A percentile compares a stretch with the other conserved stretches of the same genome.
phyloP scores from a whole-genome alignment of 92 coral and sea anemone species.

The Phenganax subtilis region DNA sequence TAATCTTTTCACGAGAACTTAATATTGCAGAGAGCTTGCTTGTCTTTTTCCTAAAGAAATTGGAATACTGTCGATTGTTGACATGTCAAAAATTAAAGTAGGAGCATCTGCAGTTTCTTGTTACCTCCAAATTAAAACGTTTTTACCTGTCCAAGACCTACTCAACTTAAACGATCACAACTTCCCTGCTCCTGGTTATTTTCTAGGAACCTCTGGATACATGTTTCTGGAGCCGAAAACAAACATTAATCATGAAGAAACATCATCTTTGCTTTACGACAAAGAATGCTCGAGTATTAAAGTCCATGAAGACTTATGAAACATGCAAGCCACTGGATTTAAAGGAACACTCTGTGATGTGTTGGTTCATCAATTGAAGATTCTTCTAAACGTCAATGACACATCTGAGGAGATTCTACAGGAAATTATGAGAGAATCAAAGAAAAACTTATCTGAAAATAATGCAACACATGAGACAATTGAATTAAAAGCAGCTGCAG shows the following conservation, averaged over 20 bases:
- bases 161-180: background rate
- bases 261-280: slow-evolving; percentile 12
- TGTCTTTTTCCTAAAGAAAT: slow-evolving; percentile 16
- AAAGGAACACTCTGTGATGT: slow-evolving; percentile 23
- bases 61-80: slow-evolving; percentile 2
- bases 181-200: slow-evolving; percentile 15
- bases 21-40: slow-evolving; percentile 22
- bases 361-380: slow-evolving; percentile 25
- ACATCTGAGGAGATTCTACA: background rate
- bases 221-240: slow-evolving; percentile 41
- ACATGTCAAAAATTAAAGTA: slow-evolving; percentile 16
- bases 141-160: slow-evolving; percentile 8
- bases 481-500: slow-evolving; percentile 10
- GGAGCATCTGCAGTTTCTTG: slow-evolving; percentile 22
- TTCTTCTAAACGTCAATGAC: background rate
- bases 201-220: slow-evolving; percentile 43
- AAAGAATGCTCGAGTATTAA: slow-evolving; percentile 9
- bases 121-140: slow-evolving; percentile 10
- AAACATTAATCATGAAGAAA: slow-evolving; percentile 17
- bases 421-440: slow-evolving; percentile 5
- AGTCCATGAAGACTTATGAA: slow-evolving; percentile 4
- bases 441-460: background rate
- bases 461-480: background rate
- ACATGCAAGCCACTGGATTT: slow-evolving; percentile 20
- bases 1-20: slow-evolving; percentile 3